Evolutionary conservation across 92 coral and sea anemone species (phyloP).

Genomic region (Phenganax stokvisi): DNA sequence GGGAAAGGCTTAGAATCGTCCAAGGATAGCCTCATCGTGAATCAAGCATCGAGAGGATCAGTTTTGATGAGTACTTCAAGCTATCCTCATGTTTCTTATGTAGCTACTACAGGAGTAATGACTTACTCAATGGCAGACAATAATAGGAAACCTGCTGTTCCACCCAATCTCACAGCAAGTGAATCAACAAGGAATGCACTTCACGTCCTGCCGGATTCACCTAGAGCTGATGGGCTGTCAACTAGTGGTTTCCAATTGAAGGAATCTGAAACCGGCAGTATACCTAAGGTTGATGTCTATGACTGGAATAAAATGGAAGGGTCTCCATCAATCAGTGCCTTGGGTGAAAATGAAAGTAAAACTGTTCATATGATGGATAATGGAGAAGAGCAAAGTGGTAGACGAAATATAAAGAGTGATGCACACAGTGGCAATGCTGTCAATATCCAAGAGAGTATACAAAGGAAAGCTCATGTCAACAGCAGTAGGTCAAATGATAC

Average conservation of each 20-base stretch:
- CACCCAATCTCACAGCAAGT: background rate
- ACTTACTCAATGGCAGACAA: background rate
- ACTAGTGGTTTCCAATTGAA: background rate
- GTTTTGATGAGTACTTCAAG: background rate
- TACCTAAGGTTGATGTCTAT: background rate
- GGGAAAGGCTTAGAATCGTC: constrained; percentile 13
- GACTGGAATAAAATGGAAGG: background rate
- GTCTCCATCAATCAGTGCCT: too few relatives aligned
- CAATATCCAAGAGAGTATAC: too few relatives aligned
- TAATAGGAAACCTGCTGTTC: background rate
- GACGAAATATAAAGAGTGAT: background rate
- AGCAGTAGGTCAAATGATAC: background rate
- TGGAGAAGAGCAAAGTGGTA: background rate
- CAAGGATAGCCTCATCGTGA: constrained; percentile 11
- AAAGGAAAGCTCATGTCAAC: background rate
- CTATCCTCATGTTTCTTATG: constrained; percentile 9
- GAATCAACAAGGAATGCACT: background rate
- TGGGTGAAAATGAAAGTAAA: background rate
- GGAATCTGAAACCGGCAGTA: background rate
- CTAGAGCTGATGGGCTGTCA: background rate
- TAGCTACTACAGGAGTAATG: constrained; percentile 15
- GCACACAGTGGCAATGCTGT: too few relatives aligned
- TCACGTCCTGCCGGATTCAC: constrained; percentile 8
- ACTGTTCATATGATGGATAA: background rate
- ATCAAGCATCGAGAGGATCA: background rate